Base-by-base conservation (phyloP, 2,113 vertebrate genomes). In the Anseranas semipalmata region DNA sequence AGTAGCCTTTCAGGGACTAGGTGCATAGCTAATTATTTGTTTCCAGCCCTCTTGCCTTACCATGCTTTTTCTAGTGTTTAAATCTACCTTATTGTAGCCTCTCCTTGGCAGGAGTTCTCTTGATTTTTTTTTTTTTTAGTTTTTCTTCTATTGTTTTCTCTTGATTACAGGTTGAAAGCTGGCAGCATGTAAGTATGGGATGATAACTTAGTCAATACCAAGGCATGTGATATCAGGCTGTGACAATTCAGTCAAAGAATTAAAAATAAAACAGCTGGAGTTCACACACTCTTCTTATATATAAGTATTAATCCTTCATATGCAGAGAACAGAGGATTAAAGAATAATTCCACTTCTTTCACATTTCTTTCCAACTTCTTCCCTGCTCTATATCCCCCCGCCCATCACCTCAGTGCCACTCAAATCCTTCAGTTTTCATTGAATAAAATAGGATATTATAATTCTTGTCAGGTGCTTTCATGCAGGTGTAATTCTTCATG, bases 381-480 rank as follows among this genome's bases (percentile, higher is more conserved):
- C 12, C 33, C 33, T 22, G 13, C 10, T 28, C 52, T 32, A 6
- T 3, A 5, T 18, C 28, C 5, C 5, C 5, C 7, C 12, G 28
- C 37, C 11, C 27, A 5, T 65, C 62, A 65, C 62, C 25, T 10
- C 2, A 0, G 37, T 89, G 59, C 50, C 79, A 70, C 45, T 83
- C 75, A 94, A 86, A 76, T 10, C 74, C 21, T 81, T 87, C 55
- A 50, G 65, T 74, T 93, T 86, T 89, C 52, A 74, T 55, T 90
- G 28, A 91, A 67, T 81, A 79, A 86, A 92, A 78, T 12, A 77
- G 37, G n/a, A 58, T 77, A 53, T 90, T 28, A 41, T 59, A 52
- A 63, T 95, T 74, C 68, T 86, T 89, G 37, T 89, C 63, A 60
- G 71, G 55, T 93, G 28, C 50, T 93, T 92, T 92, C 79, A 80